Conservation (phyloP, 2,113 vertebrate species). For the Microcebus ravelobensis region DNA sequence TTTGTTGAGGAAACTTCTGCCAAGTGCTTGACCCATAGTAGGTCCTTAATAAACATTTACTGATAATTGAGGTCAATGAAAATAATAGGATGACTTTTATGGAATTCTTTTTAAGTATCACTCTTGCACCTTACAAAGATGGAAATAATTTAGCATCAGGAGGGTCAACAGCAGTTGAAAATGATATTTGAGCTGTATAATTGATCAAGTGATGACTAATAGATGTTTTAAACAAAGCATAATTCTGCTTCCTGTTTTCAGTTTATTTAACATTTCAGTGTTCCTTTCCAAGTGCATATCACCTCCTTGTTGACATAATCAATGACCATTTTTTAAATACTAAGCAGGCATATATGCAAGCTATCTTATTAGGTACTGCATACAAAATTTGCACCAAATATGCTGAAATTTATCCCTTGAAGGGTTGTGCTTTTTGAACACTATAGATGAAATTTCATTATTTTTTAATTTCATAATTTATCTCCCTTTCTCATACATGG, state of each 20-base stretch:
- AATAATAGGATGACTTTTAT: neutral
- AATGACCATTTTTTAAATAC: neutral
- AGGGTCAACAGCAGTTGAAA: neutral
- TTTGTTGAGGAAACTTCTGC: constrained; percentile 12
- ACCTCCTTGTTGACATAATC: neutral
- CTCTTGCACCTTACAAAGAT: neutral
- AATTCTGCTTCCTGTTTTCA: constrained; percentile 11
- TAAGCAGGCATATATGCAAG: neutral
- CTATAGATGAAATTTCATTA: neutral
- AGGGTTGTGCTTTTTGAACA: neutral
- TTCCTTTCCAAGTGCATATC: neutral
- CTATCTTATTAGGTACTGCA: neutral
- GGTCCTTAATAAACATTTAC: neutral
- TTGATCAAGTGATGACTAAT: neutral
- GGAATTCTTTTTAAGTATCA: neutral
- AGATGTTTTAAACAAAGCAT: neutral
- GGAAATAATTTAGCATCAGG: neutral
- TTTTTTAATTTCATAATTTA: neutral
- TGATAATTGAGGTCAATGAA: neutral
- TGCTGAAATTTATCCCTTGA: neutral
- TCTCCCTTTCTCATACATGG: neutral
- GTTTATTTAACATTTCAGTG: neutral
- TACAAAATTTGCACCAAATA: neutral
- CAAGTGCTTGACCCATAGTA: neutral
- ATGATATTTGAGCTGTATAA: neutral